Percentiles rank a stretch among this genome's conserved stretches.
phyloP scores from a whole-genome alignment of 2,888 invertebrate genomes.

The Tridacna gigas region DNA sequence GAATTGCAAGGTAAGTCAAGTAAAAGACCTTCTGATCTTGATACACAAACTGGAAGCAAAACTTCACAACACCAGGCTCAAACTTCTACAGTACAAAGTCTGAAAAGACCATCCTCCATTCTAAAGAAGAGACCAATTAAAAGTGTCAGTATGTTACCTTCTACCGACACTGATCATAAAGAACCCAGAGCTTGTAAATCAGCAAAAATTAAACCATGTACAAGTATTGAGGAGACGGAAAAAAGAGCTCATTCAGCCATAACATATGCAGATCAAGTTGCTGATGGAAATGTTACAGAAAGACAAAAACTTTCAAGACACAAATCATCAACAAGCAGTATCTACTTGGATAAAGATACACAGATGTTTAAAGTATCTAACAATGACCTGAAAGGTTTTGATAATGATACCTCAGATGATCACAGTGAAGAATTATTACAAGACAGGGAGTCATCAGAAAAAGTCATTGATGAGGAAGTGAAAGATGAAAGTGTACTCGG shows the following conservation, averaged over 20 bases:
- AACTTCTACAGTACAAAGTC: not conserved
- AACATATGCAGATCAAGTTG: not conserved
- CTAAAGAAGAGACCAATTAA: slow-evolving; percentile 8
- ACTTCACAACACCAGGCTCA: not conserved
- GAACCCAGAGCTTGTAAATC: slow-evolving; percentile 15
- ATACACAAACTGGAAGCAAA: not conserved
- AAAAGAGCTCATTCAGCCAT: slow-evolving; percentile 37
- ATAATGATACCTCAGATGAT: not conserved
- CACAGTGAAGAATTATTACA: not conserved
- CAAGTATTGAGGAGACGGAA: not conserved
- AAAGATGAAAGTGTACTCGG: not conserved
- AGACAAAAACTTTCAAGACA: not conserved
- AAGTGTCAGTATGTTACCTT: not conserved
- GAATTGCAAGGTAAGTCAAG: not conserved
- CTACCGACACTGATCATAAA: not conserved
- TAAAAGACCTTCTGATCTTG: not conserved
- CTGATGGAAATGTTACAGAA: not conserved
- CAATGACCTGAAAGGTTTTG: not conserved
- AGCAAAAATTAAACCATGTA: not conserved
- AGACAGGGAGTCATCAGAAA: not conserved
- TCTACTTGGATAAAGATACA: not conserved
- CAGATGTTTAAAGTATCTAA: not conserved
- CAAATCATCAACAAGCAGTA: not conserved
- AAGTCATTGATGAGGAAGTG: not conserved
- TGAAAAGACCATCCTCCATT: slow-evolving; percentile 8